Percentiles rank a stretch among this genome's conserved stretches.
Evolutionary conservation across 2,888 invertebrate species (phyloP).

Genomic region (Cloeon dipterum): DNA sequence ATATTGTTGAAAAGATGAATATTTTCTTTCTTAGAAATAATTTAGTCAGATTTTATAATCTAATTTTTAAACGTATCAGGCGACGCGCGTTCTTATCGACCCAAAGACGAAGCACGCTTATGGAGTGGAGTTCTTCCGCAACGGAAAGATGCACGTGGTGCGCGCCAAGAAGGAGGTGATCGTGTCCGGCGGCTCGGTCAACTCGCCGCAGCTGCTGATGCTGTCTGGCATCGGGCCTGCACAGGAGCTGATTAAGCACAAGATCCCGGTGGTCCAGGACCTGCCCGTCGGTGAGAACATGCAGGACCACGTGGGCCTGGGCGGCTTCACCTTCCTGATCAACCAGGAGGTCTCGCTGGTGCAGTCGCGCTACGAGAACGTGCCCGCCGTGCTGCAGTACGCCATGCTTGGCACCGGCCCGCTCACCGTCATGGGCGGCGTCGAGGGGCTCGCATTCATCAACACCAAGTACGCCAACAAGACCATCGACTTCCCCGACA

Average conservation of each 20-base stretch:
- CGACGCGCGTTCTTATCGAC: constrained; percentile 19
- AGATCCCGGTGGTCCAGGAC: constrained; percentile 60
- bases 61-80: no score
- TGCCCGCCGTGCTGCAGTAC: constrained; percentile 59
- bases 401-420: constrained; percentile 66
- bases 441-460: constrained; percentile 73
- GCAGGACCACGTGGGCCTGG: constrained; percentile 73
- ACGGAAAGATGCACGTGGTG: constrained; percentile 45
- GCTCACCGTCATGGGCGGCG: constrained; percentile 67
- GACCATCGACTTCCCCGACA: constrained; percentile 64
- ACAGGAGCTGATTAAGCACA: constrained; percentile 34
- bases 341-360: constrained; percentile 58
- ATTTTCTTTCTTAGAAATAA: no score
- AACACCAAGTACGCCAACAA: constrained; percentile 66
- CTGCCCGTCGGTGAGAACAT: constrained; percentile 65
- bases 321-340: constrained; percentile 61
- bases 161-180: constrained; percentile 70
- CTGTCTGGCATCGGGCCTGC: constrained; percentile 44
- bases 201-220: constrained; percentile 85
- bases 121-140: constrained; percentile 38
- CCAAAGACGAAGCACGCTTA: constrained; percentile 3
- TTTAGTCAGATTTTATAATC: no score
- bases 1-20: no score
- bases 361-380: constrained; percentile 52
- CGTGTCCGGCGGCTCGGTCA: constrained; percentile 73